These are phyloP conservation scores for Dioctria linearis DNA, from an alignment of 2,888 invertebrate species.

Conservation along the genomic window DNA sequence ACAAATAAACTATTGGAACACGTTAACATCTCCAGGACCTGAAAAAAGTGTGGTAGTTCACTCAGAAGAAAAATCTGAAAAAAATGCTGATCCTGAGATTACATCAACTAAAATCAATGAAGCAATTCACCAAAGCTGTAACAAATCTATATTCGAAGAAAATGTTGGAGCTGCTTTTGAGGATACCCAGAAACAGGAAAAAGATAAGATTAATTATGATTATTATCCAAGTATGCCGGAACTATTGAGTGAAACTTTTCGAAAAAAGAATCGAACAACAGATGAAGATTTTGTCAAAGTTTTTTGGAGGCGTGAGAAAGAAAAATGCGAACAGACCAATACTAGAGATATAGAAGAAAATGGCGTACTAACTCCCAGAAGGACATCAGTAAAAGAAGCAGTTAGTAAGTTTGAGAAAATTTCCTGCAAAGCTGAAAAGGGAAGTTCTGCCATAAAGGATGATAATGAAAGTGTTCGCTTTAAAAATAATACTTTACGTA, in stretches of 20 bases:
- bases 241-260: slow-evolving; percentile 56
- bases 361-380: slow-evolving; percentile 52
- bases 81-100: not conserved
- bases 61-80: not conserved
- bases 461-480: not conserved
- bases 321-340: slow-evolving; percentile 47
- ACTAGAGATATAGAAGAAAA: not conserved
- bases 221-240: slow-evolving; percentile 60
- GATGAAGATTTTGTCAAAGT: slow-evolving; percentile 53
- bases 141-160: not conserved
- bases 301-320: slow-evolving; percentile 56
- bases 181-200: not conserved
- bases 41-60: not conserved
- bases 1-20: slow-evolving; percentile 56
- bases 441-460: not conserved
- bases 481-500: too few relatives aligned
- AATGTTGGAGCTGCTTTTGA: not conserved
- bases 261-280: slow-evolving; percentile 35
- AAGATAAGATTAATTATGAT: not conserved
- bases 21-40: slow-evolving; percentile 32
- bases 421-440: slow-evolving; percentile 24
- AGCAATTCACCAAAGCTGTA: not conserved
- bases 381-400: slow-evolving; percentile 57
- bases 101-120: not conserved
- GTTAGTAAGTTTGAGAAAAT: slow-evolving; percentile 57